Percentiles rank a stretch among this genome's conserved stretches.
Evolutionary conservation across 2,797 vertebrate species (phyloP).

Genomic region (Hippocampus kuda): DNA sequence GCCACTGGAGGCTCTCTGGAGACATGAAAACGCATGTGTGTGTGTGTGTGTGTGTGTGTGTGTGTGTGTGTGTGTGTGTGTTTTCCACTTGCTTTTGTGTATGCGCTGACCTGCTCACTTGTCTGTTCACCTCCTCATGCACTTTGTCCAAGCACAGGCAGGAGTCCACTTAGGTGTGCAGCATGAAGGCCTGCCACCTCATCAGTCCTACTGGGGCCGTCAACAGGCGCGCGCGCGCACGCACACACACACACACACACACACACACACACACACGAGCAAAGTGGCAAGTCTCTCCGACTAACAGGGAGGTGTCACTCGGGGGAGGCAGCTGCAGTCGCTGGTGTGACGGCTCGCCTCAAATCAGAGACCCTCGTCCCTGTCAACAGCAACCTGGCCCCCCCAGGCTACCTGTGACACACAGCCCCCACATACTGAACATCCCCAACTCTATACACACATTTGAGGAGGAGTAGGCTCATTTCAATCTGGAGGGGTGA

Average conservation of each 20-base stretch:
- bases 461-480: conserved; percentile 65
- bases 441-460: conserved; percentile 57
- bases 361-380: conserved; percentile 93
- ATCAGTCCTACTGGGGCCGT: conserved; percentile 60
- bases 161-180: conserved; percentile 74
- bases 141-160: conserved; percentile 65
- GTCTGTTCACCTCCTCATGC: conserved; percentile 37
- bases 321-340: conserved; percentile 89
- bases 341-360: conserved; percentile 90
- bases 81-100: conserved; percentile 22
- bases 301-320: conserved; percentile 84
- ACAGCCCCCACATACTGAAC: conserved; percentile 73
- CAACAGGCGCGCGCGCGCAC: conserved; percentile 51
- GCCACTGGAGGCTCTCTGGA: conserved; percentile 39
- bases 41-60: conserved; percentile 16
- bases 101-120: conserved; percentile 29
- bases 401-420: conserved; percentile 93
- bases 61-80: conserved; percentile 17
- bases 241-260: conserved; percentile 27
- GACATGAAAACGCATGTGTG: conserved; percentile 23
- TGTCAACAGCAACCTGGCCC: conserved; percentile 95
- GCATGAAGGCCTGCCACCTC: conserved; percentile 88
- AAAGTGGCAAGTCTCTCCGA: conserved; percentile 42
- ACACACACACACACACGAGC: conserved; percentile 24
- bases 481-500: conserved; percentile 5